Evolutionary conservation across 2,113 vertebrate genomes (phyloP).

Genomic region (Alosa alosa): DNA sequence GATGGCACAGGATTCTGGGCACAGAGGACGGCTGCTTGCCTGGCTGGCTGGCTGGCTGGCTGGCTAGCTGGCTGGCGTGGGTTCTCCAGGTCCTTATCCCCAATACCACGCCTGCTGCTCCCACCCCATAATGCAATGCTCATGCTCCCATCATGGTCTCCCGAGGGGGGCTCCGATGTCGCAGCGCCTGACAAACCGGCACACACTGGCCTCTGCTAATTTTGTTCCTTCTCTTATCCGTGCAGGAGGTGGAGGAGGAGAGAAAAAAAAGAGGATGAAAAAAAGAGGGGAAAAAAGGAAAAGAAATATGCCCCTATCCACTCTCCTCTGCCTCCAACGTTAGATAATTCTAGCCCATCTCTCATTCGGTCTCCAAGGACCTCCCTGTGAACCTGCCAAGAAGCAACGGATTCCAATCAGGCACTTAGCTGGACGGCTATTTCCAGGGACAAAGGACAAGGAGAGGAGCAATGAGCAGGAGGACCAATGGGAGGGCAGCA

Average conservation of each 20-base stretch:
- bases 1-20: slow-evolving; percentile 19
- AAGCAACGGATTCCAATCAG: slow-evolving; percentile 77
- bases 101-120: slow-evolving; percentile 62
- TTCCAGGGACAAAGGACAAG: slow-evolving; percentile 77
- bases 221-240: slow-evolving; percentile 57
- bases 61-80: slow-evolving; percentile 47
- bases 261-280: background rate
- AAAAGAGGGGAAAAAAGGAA: background rate
- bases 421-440: slow-evolving; percentile 76
- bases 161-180: slow-evolving; percentile 81
- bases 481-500: slow-evolving; percentile 78
- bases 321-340: background rate
- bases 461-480: slow-evolving; percentile 81
- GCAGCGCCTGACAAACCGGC: slow-evolving; percentile 84
- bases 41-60: background rate
- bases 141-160: slow-evolving; percentile 77
- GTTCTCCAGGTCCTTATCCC: slow-evolving; percentile 73
- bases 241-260: background rate
- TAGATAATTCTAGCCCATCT: slow-evolving; percentile 22
- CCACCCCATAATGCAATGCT: slow-evolving; percentile 70
- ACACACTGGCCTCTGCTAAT: slow-evolving; percentile 82
- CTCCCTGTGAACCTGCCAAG: slow-evolving; percentile 62
- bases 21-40: slow-evolving; percentile 39
- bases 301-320: background rate
- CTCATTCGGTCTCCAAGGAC: slow-evolving; percentile 33